A percentile compares a stretch with the other conserved stretches of the same genome.
Conservation (phyloP, 2,888 invertebrate species). For the Agonopterix subpropinquella region DNA sequence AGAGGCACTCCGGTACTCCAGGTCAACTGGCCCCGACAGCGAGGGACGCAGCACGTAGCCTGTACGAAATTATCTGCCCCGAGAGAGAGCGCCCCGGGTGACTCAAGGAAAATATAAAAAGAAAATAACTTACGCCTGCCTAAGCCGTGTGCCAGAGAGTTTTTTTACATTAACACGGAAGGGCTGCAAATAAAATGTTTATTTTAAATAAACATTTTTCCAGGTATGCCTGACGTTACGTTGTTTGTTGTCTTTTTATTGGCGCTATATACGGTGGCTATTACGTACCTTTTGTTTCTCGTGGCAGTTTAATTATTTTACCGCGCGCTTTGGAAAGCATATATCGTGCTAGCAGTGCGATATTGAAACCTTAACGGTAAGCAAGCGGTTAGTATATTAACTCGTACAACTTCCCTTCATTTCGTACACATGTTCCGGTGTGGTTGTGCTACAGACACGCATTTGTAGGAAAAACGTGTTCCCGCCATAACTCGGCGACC, state of each 20-base stretch:
- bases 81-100: slow-evolving; percentile 46
- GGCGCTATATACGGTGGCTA: slow-evolving; percentile 10
- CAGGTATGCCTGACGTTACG: slow-evolving; percentile 23
- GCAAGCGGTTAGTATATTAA: slow-evolving; percentile 29
- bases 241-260: slow-evolving; percentile 21
- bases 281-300: slow-evolving; percentile 21
- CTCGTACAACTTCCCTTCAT: slow-evolving; percentile 26
- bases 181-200: slow-evolving; percentile 46
- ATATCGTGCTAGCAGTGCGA: slow-evolving; percentile 10
- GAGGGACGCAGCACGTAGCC: slow-evolving; percentile 54
- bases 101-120: slow-evolving; percentile 59
- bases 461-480: slow-evolving; percentile 57
- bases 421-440: slow-evolving; percentile 29
- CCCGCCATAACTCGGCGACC: slow-evolving; percentile 49
- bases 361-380: slow-evolving; percentile 30
- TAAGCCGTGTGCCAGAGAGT: slow-evolving; percentile 40
- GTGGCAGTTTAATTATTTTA: slow-evolving; percentile 21
- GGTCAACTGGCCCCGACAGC: slow-evolving; percentile 45
- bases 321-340: not conserved
- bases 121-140: slow-evolving; percentile 59
- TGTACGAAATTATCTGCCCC: slow-evolving; percentile 61
- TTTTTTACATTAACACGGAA: slow-evolving; percentile 48
- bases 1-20: slow-evolving; percentile 26
- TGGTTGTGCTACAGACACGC: slow-evolving; percentile 34
- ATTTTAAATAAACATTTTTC: slow-evolving; percentile 40